phyloP scores from a whole-genome alignment of 2,113 vertebrate genomes.

The Rallus limicola region DNA sequence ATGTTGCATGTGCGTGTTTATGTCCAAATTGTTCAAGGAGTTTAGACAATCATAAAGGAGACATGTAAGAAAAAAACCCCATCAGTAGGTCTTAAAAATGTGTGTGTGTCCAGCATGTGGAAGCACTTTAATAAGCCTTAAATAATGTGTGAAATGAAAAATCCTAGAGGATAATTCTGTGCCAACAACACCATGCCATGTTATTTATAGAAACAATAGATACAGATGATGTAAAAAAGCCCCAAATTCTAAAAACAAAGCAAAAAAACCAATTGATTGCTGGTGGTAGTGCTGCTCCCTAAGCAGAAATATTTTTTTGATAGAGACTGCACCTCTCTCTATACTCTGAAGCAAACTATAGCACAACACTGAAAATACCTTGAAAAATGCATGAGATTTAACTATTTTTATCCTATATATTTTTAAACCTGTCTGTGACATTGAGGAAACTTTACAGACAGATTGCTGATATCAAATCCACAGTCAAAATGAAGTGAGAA shows the following conservation, averaged over 20 bases:
- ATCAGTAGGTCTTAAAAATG: background rate
- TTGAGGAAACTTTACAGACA: background rate
- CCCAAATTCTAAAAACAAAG: background rate
- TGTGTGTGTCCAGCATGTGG: background rate
- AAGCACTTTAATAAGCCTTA: background rate
- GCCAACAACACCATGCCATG: background rate
- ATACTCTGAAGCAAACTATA: background rate
- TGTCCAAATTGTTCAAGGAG: background rate
- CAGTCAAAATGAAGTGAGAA: background rate
- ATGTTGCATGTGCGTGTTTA: background rate
- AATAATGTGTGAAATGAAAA: slow-evolving; percentile 53
- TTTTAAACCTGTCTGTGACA: background rate
- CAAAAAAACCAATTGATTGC: background rate
- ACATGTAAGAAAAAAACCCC: background rate
- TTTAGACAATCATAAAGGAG: background rate
- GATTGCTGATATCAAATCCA: background rate
- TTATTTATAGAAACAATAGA: slow-evolving; percentile 11
- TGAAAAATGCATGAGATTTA: background rate
- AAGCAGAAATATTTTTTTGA: background rate
- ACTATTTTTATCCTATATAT: background rate
- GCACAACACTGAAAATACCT: background rate
- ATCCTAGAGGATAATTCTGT: background rate
- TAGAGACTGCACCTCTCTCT: background rate
- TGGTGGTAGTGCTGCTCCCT: background rate
- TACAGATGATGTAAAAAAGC: background rate